Evolutionary conservation across 2,888 invertebrate genomes (phyloP), one percentile per base, ranked within the genome.

Genomic region (Nomada hirtipes): DNA sequence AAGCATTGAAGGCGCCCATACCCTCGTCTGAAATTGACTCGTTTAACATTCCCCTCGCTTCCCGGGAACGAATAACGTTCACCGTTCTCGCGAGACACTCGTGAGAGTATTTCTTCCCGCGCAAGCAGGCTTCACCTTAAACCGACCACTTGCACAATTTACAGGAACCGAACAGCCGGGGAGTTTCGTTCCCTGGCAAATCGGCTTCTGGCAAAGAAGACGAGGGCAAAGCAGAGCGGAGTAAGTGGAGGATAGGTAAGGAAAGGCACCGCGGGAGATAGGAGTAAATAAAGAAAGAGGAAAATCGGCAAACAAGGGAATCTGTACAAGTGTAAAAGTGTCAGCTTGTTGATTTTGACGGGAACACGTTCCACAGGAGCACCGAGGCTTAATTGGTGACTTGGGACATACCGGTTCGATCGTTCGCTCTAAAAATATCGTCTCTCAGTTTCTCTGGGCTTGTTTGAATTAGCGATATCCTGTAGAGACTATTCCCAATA

Each of bases 231-330:
- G 13, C 36, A n/a, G 60, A 29, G 29, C 2, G 42, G 52, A 60
- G 42, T 3, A 44, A 42, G 36, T 11, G 15, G 52, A 52, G 42
- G 13, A 18, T 20, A n/a, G 18, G 18, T 20, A 20, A 18, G 23
- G 55, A 9, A 18, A 2, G 26, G 0, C 42, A 13, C 26, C 10
- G 7, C 11, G 3, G 55, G 42, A 36, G 59, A 42, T 18, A 55
- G 64, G 61, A 7, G 67, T 80, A 63, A 80, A 79, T 68, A 79
- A 61, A 79, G 72, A 63, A 67, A 52, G 79, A 42, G n/a, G 69
- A 47, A 79, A 77, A 83, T 86, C 75, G 74, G 83, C 86, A 87
- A 88, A 88, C 86, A 88, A 76, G 88, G 67, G 83, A 88, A 82
- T 80, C 80, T 72, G 83, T 88, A 77, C 59, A 79, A 36, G 36